Conservation (phyloP, 2,113 vertebrate genomes). For the Varanus salvator region DNA sequence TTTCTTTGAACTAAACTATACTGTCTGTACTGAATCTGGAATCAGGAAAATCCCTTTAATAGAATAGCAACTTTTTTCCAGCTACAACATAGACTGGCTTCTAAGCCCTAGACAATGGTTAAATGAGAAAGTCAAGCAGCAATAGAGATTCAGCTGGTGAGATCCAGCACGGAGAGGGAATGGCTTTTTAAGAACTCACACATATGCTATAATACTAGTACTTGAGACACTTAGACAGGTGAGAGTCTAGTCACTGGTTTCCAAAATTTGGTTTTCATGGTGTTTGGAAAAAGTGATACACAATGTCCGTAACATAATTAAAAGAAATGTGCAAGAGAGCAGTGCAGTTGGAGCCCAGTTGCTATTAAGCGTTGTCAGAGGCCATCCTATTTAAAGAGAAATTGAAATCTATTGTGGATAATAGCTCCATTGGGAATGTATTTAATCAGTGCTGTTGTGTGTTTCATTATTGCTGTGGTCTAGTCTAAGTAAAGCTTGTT, state of each 20-base stretch:
- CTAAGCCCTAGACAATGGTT: too few species aligned
- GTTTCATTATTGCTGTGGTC: background rate
- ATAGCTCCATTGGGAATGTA: background rate
- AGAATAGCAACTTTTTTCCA: too few species aligned
- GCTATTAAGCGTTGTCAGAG: background rate
- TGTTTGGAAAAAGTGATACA: rapidly evolving
- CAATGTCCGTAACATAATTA: background rate
- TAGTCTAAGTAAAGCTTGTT: background rate
- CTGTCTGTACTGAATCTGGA: too few species aligned
- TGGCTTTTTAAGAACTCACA: background rate
- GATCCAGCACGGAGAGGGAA: background rate
- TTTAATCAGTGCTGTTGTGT: constrained; percentile 5
- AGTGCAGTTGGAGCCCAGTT: background rate
- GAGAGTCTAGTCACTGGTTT: background rate
- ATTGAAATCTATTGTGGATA: constrained; percentile 18
- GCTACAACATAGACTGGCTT: too few species aligned
- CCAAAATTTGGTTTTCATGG: background rate
- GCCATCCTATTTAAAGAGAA: constrained; percentile 17
- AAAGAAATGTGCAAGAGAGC: background rate
- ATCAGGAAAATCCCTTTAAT: too few species aligned
- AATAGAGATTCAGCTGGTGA: background rate
- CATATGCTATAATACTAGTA: background rate
- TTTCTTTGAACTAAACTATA: too few species aligned
- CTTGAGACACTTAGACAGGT: background rate
- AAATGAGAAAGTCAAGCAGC: too few species aligned